Percentiles rank a stretch among this genome's conserved stretches.
Conservation (phyloP, 2,797 vertebrate species). For the Hyperoplus immaculatus region DNA sequence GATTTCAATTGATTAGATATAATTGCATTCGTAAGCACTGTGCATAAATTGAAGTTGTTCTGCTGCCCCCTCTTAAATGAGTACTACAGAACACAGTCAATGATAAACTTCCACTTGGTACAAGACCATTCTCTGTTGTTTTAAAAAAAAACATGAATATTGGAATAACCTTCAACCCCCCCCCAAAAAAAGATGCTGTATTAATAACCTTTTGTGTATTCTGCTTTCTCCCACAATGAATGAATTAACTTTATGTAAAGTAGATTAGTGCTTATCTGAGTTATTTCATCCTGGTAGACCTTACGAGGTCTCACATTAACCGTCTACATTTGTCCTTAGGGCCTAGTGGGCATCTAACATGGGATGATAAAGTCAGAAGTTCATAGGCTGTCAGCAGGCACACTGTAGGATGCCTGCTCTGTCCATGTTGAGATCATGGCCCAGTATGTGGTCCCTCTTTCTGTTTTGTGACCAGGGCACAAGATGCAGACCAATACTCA, state of each 20-base stretch:
- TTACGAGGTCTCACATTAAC: background rate
- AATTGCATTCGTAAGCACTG: slow-evolving; percentile 14
- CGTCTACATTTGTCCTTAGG: background rate
- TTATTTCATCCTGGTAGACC: background rate
- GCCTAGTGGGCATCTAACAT: background rate
- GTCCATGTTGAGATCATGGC: slow-evolving; percentile 16
- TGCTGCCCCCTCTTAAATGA: background rate
- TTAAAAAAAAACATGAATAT: background rate
- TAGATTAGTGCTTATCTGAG: slow-evolving; percentile 2
- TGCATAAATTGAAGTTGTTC: slow-evolving; percentile 34
- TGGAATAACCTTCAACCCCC: background rate
- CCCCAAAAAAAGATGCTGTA: background rate
- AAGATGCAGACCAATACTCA: background rate
- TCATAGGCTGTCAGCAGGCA: background rate
- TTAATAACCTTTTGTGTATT: background rate
- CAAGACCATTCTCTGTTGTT: background rate
- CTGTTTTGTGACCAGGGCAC: slow-evolving; percentile 5
- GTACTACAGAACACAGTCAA: background rate
- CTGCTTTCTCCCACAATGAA: background rate
- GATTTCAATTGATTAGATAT: slow-evolving; percentile 23
- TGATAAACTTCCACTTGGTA: slow-evolving; percentile 1
- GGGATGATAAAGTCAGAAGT: background rate
- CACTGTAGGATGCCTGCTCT: background rate
- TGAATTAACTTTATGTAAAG: too few relatives aligned
- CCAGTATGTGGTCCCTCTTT: background rate